Percentiles rank a stretch among this genome's conserved stretches.
Conservation (phyloP, 2,113 vertebrate genomes). For the Hemibagrus wyckioides region DNA sequence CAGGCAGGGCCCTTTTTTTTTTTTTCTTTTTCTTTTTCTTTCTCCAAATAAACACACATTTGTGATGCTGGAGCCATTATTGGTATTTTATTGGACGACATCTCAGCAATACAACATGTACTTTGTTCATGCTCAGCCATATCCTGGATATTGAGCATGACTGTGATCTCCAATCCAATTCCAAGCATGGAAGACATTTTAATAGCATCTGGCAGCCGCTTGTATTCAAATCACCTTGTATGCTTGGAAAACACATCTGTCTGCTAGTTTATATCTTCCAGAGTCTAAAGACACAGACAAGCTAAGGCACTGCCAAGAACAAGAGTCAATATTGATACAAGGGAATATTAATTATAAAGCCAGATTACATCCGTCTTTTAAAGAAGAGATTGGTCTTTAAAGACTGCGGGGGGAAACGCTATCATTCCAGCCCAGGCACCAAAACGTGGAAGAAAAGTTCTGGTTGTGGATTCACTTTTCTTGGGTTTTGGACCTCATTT, state of each 20-base stretch:
- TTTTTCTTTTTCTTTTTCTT: background rate
- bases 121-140: conserved; percentile 13
- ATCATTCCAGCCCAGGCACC: background rate
- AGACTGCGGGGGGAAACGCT: background rate
- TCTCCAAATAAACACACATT: background rate
- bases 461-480: background rate
- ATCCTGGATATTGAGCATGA: background rate
- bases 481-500: background rate
- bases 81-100: background rate
- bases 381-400: background rate
- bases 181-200: background rate
- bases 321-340: background rate
- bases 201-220: background rate
- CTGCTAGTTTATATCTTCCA: background rate
- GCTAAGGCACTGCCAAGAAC: background rate
- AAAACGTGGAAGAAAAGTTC: background rate
- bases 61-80: background rate
- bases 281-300: too few species aligned
- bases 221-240: background rate
- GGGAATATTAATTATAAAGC: background rate
- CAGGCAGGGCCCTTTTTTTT: too few species aligned
- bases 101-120: background rate
- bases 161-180: background rate
- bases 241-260: background rate
- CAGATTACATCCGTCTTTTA: background rate